phyloP scores from a whole-genome alignment of 2,888 invertebrate genomes.

The Seladonia tumulorum region DNA sequence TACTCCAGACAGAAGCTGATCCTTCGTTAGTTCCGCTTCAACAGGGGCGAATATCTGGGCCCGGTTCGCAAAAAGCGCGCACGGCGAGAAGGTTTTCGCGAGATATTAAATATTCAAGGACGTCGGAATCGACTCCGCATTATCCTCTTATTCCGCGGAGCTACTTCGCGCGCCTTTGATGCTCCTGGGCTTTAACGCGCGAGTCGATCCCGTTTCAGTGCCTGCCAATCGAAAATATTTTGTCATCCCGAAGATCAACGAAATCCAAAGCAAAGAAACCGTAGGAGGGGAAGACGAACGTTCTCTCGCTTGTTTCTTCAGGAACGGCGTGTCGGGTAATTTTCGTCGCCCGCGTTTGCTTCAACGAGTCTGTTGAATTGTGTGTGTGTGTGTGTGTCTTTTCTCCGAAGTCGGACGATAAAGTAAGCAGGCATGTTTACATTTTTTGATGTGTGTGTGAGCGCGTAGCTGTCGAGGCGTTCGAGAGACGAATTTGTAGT shows the following conservation, averaged over 20 bases:
- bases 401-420: too few relatives aligned
- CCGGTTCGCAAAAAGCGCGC: slow-evolving; percentile 36
- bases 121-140: slow-evolving; percentile 71
- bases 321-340: background rate
- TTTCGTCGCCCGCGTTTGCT: slow-evolving; percentile 12
- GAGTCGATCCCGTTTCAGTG: slow-evolving; percentile 57
- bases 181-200: slow-evolving; percentile 49
- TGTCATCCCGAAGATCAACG: slow-evolving; percentile 70
- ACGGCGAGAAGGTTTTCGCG: slow-evolving; percentile 59
- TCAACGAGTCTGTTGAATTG: too few relatives aligned
- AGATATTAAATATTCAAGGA: slow-evolving; percentile 76
- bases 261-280: slow-evolving; percentile 46
- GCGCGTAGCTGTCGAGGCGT: too few relatives aligned
- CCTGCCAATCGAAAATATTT: slow-evolving; percentile 70
- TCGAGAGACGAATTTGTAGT: too few relatives aligned
- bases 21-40: slow-evolving; percentile 64
- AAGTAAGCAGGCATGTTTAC: too few relatives aligned
- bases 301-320: background rate
- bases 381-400: too few relatives aligned
- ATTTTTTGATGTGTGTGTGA: too few relatives aligned
- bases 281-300: background rate
- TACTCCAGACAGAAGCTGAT: slow-evolving; percentile 45
- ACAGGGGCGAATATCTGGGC: slow-evolving; percentile 45
- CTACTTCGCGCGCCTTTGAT: slow-evolving; percentile 61
- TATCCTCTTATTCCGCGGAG: slow-evolving; percentile 72